Evolutionary conservation across 35 echinoderm and acorn worm genomes (phyloP), one percentile per base, ranked within the genome.

Genomic region (Patiria miniata): DNA sequence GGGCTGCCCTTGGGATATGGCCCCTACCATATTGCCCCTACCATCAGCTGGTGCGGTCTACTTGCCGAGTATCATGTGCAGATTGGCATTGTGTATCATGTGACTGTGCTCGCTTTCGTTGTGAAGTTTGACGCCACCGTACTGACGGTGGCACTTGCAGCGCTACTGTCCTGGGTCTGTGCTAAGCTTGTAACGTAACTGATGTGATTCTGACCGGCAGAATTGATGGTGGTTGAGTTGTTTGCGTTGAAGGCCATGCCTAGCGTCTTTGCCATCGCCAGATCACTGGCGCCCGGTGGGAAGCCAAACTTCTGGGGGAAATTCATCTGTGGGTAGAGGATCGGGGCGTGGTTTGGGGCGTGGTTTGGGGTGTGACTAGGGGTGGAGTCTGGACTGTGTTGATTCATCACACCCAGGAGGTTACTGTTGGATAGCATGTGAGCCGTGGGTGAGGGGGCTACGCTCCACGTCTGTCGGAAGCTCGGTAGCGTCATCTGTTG

Each of bases 391-490:
- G 65, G 65, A 73, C 65, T 73, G 65, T 73, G 26, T 23, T 73
- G 65, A 23, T 1, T 73, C 65, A 73, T 73, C 65, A 73, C 34
- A 73, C 65, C 34, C 65, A 73, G 65, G 19, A 73, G 65, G 53
- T 60, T 84, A 28, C 57, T 53, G 53, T 84, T 53, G 57, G 37
- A 38, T 15, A 37, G 53, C n/a, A 84, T 15, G 57, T 81, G 84
- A 12, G 65, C 65, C 8, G 65, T 73, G 50, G 84, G 52, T 33
- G 82, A 56, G n/a, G 90, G 83, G 17, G 61, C 53, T 21, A 81
- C 79, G 51, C 90, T 92, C 93, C 93, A 95, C 5, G 86, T 92
- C 81, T 95, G 93, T 56, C 93, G 76, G 76, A 95, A 95, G 81
- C 93, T 95, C 5, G 93, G 93, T 5, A 95, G 73, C 15, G 82